These are phyloP conservation scores for Acridotheres tristis DNA, from an alignment of 2,797 vertebrate species.

Conservation along the genomic window DNA sequence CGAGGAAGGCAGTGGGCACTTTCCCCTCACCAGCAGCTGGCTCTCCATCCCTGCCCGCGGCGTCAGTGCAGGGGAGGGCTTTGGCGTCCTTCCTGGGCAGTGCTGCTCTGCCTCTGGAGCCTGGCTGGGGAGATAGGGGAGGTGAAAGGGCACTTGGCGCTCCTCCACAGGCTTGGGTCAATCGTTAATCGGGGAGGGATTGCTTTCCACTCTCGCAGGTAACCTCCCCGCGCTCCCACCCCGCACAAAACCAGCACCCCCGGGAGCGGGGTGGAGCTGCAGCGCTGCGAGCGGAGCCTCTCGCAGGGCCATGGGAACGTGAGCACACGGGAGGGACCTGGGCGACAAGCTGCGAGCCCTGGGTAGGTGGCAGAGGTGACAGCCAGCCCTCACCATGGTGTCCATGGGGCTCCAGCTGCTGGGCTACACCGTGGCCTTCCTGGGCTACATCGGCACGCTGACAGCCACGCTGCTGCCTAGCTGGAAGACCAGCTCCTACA, in stretches of 20 bases:
- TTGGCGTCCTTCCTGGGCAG: conserved; percentile 36
- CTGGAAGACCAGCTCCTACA: conserved; percentile 89
- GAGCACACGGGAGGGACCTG: neutral
- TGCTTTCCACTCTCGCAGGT: conserved; percentile 67
- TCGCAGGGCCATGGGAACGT: conserved; percentile 35
- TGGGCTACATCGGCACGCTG: conserved; percentile 87
- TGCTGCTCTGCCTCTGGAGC: neutral
- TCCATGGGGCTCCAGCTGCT: conserved; percentile 87
- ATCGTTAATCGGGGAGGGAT: conserved; percentile 77
- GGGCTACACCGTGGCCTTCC: conserved; percentile 86
- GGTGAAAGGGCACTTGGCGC: conserved; percentile 75
- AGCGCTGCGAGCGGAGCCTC: neutral
- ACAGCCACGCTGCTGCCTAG: conserved; percentile 87
- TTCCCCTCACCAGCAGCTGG: neutral
- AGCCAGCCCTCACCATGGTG: conserved; percentile 77
- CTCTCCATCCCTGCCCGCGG: neutral
- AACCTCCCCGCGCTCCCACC: conserved; percentile 62
- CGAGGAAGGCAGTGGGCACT: neutral
- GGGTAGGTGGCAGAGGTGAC: neutral
- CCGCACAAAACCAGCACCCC: conserved; percentile 26
- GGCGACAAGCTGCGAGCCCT: neutral
- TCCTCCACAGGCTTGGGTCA: conserved; percentile 72
- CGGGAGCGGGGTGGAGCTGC: neutral
- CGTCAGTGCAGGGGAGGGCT: conserved; percentile 17
- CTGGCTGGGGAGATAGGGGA: conserved; percentile 71